A percentile compares a stretch with the other conserved stretches of the same genome.
Conservation (phyloP, 2,113 vertebrate genomes). For the Crotalus helleri region DNA sequence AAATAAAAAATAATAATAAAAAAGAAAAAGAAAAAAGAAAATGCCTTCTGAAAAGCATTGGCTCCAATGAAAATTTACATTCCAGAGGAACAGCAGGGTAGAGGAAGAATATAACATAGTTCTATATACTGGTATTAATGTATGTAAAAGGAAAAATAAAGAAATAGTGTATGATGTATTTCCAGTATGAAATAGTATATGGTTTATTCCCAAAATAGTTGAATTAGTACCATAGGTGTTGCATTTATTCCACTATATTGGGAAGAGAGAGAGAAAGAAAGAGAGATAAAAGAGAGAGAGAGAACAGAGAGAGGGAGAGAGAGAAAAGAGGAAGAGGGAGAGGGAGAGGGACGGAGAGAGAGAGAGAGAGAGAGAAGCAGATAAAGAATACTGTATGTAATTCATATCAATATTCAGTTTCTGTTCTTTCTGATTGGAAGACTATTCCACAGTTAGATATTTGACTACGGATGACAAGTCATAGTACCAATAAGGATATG, state of each 20-base stretch:
- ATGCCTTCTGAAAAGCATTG: neutral
- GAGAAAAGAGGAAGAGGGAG: neutral
- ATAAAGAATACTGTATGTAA: neutral
- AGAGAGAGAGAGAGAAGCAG: neutral
- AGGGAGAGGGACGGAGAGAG: no score
- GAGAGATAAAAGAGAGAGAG: no score
- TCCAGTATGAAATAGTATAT: neutral
- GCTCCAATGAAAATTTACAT: neutral
- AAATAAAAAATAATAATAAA: no score
- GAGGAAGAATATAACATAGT: neutral
- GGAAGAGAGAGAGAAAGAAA: neutral
- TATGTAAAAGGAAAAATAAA: neutral
- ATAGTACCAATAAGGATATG: neutral
- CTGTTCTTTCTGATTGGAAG: conserved; percentile 35
- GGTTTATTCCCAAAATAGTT: neutral
- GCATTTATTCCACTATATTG: neutral
- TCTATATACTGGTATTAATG: neutral
- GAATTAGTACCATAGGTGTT: neutral
- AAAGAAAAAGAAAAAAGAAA: neutral
- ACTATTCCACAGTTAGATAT: conserved; percentile 16
- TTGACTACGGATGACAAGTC: neutral
- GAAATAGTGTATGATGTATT: neutral
- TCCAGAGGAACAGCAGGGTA: neutral
- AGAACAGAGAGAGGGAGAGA: neutral
- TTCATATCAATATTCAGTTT: conserved; percentile 10